Percentiles rank a stretch among this genome's conserved stretches.
These are phyloP conservation scores for Dynastes maya DNA, from an alignment of 2,888 invertebrate genomes.

Conservation along the genomic window DNA sequence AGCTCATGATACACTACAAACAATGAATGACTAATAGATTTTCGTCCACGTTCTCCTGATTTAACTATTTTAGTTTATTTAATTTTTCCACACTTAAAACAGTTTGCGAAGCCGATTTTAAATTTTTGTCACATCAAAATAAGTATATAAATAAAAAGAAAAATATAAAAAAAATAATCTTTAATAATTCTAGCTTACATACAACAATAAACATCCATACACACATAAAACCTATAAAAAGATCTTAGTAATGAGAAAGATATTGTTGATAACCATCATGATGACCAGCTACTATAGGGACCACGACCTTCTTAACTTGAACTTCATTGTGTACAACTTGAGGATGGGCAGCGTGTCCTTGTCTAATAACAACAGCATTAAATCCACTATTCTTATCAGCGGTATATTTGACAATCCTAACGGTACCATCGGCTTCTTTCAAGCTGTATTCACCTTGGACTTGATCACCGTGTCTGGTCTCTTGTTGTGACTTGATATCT, in stretches of 20 bases:
- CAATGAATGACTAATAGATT: too few relatives aligned
- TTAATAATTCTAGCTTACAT: not conserved
- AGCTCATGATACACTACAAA: too few relatives aligned
- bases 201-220: not conserved
- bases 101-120: too few relatives aligned
- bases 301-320: constrained; percentile 28
- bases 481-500: constrained; percentile 48
- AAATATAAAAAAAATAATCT: constrained; percentile 6
- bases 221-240: not conserved
- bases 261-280: constrained; percentile 20
- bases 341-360: constrained; percentile 45
- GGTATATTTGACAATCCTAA: constrained; percentile 43
- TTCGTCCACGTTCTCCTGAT: too few relatives aligned
- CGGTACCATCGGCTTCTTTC: constrained; percentile 47
- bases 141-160: too few relatives aligned
- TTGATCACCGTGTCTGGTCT: constrained; percentile 41
- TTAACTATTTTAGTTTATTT: too few relatives aligned
- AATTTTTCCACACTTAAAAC: too few relatives aligned
- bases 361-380: constrained; percentile 48
- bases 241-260: not conserved
- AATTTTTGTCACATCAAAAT: too few relatives aligned
- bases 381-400: constrained; percentile 47
- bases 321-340: constrained; percentile 31
- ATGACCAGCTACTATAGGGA: constrained; percentile 2
- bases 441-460: constrained; percentile 47